Base-by-base conservation (phyloP, 2,888 invertebrate genomes). In the Hedychridium roseum region DNA sequence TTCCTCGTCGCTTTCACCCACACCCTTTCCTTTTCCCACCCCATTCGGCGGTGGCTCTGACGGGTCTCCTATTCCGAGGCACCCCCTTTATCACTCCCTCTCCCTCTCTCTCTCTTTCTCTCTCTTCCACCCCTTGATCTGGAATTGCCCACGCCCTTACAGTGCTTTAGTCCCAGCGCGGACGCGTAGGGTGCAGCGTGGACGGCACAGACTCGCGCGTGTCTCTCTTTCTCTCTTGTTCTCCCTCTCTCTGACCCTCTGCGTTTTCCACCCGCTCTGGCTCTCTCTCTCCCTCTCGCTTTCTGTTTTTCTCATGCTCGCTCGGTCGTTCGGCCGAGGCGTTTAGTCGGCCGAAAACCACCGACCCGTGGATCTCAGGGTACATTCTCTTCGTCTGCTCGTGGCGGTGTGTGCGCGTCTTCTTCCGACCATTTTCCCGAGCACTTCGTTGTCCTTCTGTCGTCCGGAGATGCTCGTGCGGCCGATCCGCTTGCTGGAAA, bases 141-240 rank as follows among this genome's bases (percentile, higher is more conserved):
- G 43, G 50, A 54, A 63, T 65, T 64, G 68, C 64, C 72, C 64
- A 73, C 71, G 72, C 71, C 72, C 72, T 46, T 44, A 44, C 38
- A 31, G 40, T 21, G 40, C 46, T 35, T 27, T 66, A 64, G 64
- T 68, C 66, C 61, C 50, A 53, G 44, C 54, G 59, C 48, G 60
- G 55, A n/a, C n/a, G 52, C 60, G 54, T 57, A 43, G 49, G 46
- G 39, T 41, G 28, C 36, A 28, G 3, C 9, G 3, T 15, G 16
- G 32, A 4, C 16, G 14, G 18, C 17, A 34, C 9, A 16, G 34
- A 18, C 11, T 11, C 18, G n/a, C 34, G 34, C n/a, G 15, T 17
- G 26, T 17, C 38, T 40, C 15, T 30, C 16, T 28, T 31, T 42
- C 18, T 3, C 11, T 27, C 35, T 28, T 43, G 16, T 43, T 39